phyloP scores from a whole-genome alignment of 2,797 vertebrate species.

The Denticeps clupeoides region DNA sequence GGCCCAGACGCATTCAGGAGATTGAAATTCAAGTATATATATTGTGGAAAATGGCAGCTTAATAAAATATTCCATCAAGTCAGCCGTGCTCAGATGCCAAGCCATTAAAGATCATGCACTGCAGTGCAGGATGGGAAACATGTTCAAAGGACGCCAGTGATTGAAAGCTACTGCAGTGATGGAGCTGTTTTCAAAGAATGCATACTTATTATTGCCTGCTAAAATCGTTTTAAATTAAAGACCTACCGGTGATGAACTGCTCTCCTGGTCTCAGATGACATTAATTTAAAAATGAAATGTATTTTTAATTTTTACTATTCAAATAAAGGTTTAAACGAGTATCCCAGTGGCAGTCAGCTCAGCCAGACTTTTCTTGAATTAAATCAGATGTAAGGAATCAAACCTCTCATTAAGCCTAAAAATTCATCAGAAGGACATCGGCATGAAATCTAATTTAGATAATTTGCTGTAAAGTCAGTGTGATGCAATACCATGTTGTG shows the following conservation, averaged over 20 bases:
- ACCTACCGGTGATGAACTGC: background rate
- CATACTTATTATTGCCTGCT: background rate
- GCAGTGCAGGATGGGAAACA: background rate
- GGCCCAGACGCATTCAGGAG: constrained; percentile 23
- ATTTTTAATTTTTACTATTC: background rate
- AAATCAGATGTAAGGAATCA: background rate
- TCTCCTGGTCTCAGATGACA: background rate
- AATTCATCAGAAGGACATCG: background rate
- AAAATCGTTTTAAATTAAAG: constrained; percentile 1
- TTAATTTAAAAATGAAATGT: no score
- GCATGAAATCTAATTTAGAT: background rate
- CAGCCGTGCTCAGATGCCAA: constrained; percentile 2
- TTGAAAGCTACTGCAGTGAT: background rate
- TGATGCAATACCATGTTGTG: background rate
- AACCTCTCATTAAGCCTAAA: background rate
- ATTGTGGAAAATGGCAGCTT: constrained; percentile 23
- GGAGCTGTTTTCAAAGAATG: background rate
- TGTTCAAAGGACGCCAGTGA: background rate
- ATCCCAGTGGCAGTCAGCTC: background rate
- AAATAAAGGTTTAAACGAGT: constrained; percentile 4
- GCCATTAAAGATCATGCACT: background rate
- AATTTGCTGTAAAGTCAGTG: background rate
- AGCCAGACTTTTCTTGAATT: background rate
- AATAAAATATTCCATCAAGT: constrained; percentile 33
- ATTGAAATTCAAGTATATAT: constrained; percentile 27